These are phyloP conservation scores for Etheostoma spectabile DNA, from an alignment of 2,113 vertebrate species.

Conservation along the genomic window DNA sequence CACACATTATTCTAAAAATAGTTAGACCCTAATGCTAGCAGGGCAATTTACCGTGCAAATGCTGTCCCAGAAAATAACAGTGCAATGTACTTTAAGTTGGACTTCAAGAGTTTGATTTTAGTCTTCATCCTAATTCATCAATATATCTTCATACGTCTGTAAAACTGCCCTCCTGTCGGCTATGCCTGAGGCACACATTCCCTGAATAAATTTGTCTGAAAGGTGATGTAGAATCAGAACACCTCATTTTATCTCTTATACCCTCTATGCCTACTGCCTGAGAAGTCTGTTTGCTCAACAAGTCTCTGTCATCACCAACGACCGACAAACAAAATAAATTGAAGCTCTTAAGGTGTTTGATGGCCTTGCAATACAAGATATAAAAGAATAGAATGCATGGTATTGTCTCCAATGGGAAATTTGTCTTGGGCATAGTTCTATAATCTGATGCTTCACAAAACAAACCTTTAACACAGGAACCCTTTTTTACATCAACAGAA, in stretches of 20 bases:
- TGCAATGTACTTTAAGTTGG: background rate
- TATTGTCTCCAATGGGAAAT: no score
- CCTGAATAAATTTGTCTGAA: constrained; percentile 9
- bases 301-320: background rate
- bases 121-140: constrained; percentile 2
- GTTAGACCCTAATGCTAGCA: background rate
- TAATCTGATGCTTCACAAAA: no score
- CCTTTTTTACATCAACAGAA: no score
- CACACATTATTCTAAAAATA: background rate
- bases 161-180: background rate
- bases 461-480: no score
- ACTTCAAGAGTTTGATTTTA: constrained; percentile 29
- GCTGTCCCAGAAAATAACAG: background rate
- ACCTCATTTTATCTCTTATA: constrained; percentile 23
- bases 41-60: background rate
- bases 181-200: background rate
- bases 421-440: no score
- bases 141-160: constrained; percentile 14
- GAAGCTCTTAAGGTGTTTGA: background rate
- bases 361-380: background rate
- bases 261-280: background rate
- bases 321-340: background rate
- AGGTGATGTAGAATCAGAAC: constrained; percentile 21
- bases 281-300: constrained; percentile 2
- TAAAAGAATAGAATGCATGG: no score